Base-by-base conservation (phyloP, 2,113 vertebrate genomes). In the Ploceus nigricollis region DNA sequence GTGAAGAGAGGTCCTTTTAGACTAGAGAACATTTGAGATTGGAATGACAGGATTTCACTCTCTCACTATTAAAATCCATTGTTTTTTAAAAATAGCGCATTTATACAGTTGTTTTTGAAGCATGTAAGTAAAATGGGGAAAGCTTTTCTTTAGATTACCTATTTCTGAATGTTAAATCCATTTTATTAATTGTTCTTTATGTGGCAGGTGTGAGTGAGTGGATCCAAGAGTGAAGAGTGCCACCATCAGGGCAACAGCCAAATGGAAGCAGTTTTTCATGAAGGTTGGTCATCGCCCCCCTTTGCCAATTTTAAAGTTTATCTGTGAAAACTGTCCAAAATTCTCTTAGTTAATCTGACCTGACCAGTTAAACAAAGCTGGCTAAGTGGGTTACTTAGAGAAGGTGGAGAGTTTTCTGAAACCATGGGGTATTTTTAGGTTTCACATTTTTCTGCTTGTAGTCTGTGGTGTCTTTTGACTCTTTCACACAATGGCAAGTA, bases 201-300 rank as follows among this genome's bases (percentile, higher is more conserved):
- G 69, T 64, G 60, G 30, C 88, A 97, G 82, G 50, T 70, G 63
- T 24, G 47, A 76, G 50, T 9, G 48, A 40, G 37, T 31, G 60
- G 48, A 93, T 95, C 66, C 54, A 60, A 93, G 76, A 92, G 96
- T 7, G 33, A 95, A 88, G 94, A 94, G 88, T 94, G 96, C 94
- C 96, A 94, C 90, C 95, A 33, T 58, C 96, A 95, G 95, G 95
- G 57, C 64, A 14, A 14, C 7, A 0, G 1, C 25, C 53, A 77
- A 72, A 94, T 53, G 82, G 63, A 92, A 86, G 37, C n/a, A 25
- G 15, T 4, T 77, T 60, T 73, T 33, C 56, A 13, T 9, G 30
- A 42, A 37, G 56, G 24, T 7, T 84, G 33, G 21, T 56, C 56
- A 12, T 35, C 37, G 7, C 12, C 9, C 42, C 48, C 7, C 35